Base-by-base conservation (phyloP, 2,113 vertebrate species). In the Protobothrops flavoviridis region DNA sequence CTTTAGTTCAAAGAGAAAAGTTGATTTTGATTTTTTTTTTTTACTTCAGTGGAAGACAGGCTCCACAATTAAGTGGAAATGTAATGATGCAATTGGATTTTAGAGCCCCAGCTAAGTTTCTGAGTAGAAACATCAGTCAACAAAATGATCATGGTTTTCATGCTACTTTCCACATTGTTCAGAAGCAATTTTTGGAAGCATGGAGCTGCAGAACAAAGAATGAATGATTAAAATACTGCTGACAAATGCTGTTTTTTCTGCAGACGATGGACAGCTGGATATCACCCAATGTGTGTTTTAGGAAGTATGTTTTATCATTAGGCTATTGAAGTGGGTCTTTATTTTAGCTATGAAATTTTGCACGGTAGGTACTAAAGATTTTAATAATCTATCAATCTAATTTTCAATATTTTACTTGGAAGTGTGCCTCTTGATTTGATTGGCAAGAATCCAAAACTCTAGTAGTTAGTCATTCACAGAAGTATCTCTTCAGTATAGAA, bases 391-490 rank as follows among this genome's bases (percentile, higher is more conserved):
- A 88, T 87, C 29, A 50, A n/a, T 12, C 86, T 5, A 86, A n/a
- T 53, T 56, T 43, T 88, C 45, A 85, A 89, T 93, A 89, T 89
- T 88, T 57, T 59, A 52, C 45, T 92, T 89, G 87, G 50, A 81
- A 89, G 15, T 88, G 26, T 45, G 33, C 50, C 87, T 57, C 43
- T 56, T 92, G 87, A 56, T 56, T 55, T 52, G 33, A 23, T 55
- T 43, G 61, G 24, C 33, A 45, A 29, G 15, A 45, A 45, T 45
- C 87, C 59, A 92, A 89, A 39, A 52, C 4, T 43, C 33, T 69
- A 74, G 59, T 21, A 11, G 4, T 88, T 87, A 26, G 21, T 11
- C 23, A 74, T 13, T 74, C 61, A 20, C 43, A 33, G 29, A 33
- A 53, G 15, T 61, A 39, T 8, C 11, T 88, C 85, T 26, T 74